Conservation (phyloP, 2,797 vertebrate species). For the Neomorphus geoffroyi region DNA sequence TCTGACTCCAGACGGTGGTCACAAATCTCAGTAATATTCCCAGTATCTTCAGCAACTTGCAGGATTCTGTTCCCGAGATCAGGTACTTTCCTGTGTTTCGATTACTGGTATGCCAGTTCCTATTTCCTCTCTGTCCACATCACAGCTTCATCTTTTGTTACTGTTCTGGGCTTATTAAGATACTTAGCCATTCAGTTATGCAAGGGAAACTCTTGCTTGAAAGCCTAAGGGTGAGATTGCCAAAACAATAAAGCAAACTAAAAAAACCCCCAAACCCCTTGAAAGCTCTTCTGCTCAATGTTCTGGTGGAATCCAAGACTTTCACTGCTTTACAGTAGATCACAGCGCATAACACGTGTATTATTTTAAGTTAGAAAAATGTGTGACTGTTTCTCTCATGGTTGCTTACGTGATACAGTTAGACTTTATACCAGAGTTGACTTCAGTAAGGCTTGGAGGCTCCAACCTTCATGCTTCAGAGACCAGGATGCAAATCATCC, state of each 20-base stretch:
- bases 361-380: not conserved
- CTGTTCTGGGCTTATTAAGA: not conserved
- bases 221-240: not conserved
- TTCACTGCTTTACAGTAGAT: not conserved
- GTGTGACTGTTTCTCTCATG: not conserved
- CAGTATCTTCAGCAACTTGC: not conserved
- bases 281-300: not conserved
- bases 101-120: not conserved
- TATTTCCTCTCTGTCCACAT: not conserved
- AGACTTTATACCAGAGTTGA: not conserved
- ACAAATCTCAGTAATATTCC: not conserved
- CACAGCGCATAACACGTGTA: accelerated
- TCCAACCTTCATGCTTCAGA: not conserved
- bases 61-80: not conserved
- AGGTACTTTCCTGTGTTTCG: not conserved
- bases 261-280: no score
- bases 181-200: not conserved
- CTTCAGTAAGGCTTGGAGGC: constrained; percentile 6
- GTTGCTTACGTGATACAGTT: not conserved
- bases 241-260: not conserved
- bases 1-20: not conserved
- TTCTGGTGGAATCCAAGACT: not conserved
- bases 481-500: not conserved
- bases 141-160: not conserved
- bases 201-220: not conserved